Evolutionary conservation across 2,888 invertebrate genomes (phyloP).

Genomic region (Stenodema calcarata): DNA sequence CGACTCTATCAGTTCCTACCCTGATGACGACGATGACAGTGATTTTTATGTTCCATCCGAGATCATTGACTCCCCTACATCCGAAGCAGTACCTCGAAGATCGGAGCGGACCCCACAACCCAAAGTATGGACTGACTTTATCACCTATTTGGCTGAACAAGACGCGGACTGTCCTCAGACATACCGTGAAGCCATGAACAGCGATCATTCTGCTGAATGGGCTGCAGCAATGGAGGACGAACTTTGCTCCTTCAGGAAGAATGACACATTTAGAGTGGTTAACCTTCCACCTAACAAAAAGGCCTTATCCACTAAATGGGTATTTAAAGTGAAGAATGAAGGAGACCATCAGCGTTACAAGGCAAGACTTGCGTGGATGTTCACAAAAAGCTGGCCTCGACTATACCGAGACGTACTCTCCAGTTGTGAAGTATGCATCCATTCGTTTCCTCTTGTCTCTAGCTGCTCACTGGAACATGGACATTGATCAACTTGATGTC

Average conservation of each 20-base stretch:
- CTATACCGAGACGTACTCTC: background rate
- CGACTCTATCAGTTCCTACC: no score
- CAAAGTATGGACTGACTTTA: constrained; percentile 57
- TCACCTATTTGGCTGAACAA: background rate
- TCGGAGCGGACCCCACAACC: constrained; percentile 50
- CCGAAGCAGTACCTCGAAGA: background rate
- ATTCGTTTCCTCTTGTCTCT: constrained; percentile 55
- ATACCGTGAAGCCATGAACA: background rate
- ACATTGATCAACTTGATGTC: background rate
- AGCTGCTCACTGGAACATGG: constrained; percentile 53
- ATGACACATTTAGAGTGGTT: background rate
- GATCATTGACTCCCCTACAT: background rate
- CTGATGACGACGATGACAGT: background rate
- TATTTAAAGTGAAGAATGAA: constrained; percentile 32
- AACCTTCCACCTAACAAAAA: background rate
- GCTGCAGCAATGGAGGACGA: background rate
- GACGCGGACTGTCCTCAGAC: background rate
- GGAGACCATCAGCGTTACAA: constrained; percentile 52
- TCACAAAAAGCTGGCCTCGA: constrained; percentile 56
- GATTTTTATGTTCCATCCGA: background rate
- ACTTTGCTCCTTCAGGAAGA: background rate
- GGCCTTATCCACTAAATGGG: background rate
- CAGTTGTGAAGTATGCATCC: constrained; percentile 51
- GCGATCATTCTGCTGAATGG: background rate
- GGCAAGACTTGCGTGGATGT: constrained; percentile 56